Evolutionary conservation across 1,140 invertebrate species (phyloP), one percentile per base, ranked within the genome.

Genomic region (Mya arenaria): DNA sequence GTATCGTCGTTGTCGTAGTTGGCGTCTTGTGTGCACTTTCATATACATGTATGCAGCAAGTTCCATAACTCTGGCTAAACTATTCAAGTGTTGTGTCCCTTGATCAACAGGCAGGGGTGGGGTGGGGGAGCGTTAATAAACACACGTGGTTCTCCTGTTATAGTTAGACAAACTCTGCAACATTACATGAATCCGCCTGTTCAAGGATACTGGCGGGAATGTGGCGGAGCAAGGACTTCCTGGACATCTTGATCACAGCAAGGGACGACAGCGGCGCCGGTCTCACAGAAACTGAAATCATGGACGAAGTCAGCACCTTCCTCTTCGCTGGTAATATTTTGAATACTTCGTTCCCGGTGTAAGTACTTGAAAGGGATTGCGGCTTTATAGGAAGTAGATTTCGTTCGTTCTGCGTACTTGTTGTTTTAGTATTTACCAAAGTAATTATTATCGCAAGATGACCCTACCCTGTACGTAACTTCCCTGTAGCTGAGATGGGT

Each of bases 291-390:
- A 30, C 44, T 0, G 89, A 90, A 56, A 88, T 90, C 32, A 80
- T 88, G 41, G 82, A 87, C 44, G 89, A 90, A 65, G 89, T 90
- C 10, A 84, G 90, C 77, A 90, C 88, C 1, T 88, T 91, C 65
- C 48, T 88, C 66, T 87, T 88, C 74, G 87, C 88, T 83, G 93
- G 94, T 34, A 66, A 58, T n/a, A n/a, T n/a, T n/a, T n/a, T n/a
- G n/a, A n/a, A n/a, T n/a, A n/a, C n/a, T n/a, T n/a, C n/a, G n/a
- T n/a, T n/a, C n/a, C n/a, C n/a, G n/a, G n/a, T n/a, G n/a, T n/a
- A n/a, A n/a, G n/a, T n/a, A n/a, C n/a, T n/a, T n/a, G n/a, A n/a
- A n/a, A n/a, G n/a, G n/a, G n/a, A n/a, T n/a, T n/a, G n/a, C n/a
- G n/a, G n/a, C n/a, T n/a, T n/a, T n/a, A n/a, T n/a, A n/a, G n/a